Conservation (phyloP, 2,888 invertebrate species). For the Apamea crenata region DNA sequence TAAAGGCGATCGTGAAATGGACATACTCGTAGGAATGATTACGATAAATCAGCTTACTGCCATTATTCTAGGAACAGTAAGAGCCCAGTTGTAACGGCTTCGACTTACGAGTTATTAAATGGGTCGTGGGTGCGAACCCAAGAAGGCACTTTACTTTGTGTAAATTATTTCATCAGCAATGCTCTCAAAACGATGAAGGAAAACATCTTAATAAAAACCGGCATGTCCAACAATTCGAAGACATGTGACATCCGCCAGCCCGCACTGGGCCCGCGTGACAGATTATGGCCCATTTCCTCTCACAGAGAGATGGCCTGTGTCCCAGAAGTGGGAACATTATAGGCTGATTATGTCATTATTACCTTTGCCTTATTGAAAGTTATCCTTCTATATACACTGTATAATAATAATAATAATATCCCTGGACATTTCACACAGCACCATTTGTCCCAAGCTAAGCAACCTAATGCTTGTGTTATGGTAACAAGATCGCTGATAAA, state of each 20-base stretch:
- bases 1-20: neutral
- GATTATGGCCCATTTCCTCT: neutral
- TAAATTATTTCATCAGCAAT: neutral
- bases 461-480: no score
- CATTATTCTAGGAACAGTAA: neutral
- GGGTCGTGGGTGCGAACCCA: neutral
- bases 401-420: no score
- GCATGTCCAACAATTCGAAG: neutral
- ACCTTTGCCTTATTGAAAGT: neutral
- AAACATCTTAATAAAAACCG: no score
- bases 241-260: neutral
- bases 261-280: neutral
- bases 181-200: neutral
- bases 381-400: neutral
- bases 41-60: neutral
- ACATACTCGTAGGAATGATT: neutral
- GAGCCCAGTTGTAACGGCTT: no score
- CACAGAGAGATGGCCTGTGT: neutral
- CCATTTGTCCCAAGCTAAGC: no score
- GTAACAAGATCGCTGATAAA: no score
- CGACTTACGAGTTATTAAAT: neutral
- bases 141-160: neutral
- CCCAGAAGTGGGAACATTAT: no score
- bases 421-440: no score
- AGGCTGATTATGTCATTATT: neutral